Percentiles rank a stretch among this genome's conserved stretches.
Conservation (phyloP, 2,113 vertebrate genomes). For the Heterotilapia buettikoferi region DNA sequence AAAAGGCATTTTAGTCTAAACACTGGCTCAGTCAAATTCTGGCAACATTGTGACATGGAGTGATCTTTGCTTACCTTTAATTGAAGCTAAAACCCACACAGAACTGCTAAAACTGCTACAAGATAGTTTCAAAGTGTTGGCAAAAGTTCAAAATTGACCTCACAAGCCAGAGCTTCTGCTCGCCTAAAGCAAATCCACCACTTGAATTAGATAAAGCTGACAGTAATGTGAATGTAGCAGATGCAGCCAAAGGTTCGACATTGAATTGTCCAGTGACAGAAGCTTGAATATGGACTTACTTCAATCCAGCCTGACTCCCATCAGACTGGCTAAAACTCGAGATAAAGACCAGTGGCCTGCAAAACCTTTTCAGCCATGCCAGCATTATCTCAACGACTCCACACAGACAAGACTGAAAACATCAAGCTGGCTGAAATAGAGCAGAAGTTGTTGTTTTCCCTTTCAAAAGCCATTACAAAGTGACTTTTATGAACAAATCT, state of each 20-base stretch:
- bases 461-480: background rate
- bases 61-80: background rate
- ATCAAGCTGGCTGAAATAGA: background rate
- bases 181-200: background rate
- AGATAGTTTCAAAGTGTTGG: background rate
- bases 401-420: background rate
- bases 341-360: background rate
- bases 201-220: background rate
- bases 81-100: background rate
- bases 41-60: background rate
- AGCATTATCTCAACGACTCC: background rate
- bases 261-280: background rate
- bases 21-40: background rate
- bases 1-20: background rate
- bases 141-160: background rate
- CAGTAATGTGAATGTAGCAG: background rate
- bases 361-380: background rate
- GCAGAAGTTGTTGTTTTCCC: background rate
- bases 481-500: background rate
- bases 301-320: background rate
- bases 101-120: background rate
- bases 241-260: background rate
- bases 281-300: background rate
- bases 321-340: background rate
- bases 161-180: background rate